Base-by-base conservation (phyloP, 2,113 vertebrate genomes). In the Lepisosteus osseus region DNA sequence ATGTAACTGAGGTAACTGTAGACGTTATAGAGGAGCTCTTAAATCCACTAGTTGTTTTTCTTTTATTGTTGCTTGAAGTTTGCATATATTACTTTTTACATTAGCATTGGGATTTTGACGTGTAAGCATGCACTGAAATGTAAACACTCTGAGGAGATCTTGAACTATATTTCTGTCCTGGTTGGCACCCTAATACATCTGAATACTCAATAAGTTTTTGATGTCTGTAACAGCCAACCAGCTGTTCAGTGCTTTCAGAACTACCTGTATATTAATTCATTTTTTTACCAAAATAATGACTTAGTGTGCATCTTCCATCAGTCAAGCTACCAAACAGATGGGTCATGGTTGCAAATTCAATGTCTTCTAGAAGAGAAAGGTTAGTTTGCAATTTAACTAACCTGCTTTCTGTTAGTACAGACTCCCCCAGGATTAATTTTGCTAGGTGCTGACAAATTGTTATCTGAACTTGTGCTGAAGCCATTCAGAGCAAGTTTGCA, bases 301-400 rank as follows among this genome's bases (percentile, higher is more conserved):
- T 69, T 45, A 47, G 72, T 78, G 67, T 64, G 72, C 62, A 67
- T 79, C 72, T 56, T 61, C 57, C 13, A 59, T 67, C 74, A 78
- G 74, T 74, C 80, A 75, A 69, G 13, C 67, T 55, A 71, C 78
- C 61, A 15, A 51, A 51, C 5, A 51, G 47, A 44, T 41, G 9
- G 9, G 79, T 65, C 70, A 72, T 71, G 76, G 80, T 85, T 83
- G 84, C 75, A 69, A 73, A 82, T 88, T 89, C 76, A 82, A 64
- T 75, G 68, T 67, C 43, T 73, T 74, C 81, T 68, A 72, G 76
- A 14, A 61, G 54, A 84, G 75, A 84, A 84, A 79, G 69, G 66
- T 84, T 79, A 80, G 81, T 85, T 83, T 74, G 77, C 80, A 80
- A 82, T 87, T 85, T 86, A 85, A 80, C 73, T 59, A 67, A 83